Conservation (phyloP, 2,888 invertebrate genomes). For the Mesorhabditis sp. region DNA sequence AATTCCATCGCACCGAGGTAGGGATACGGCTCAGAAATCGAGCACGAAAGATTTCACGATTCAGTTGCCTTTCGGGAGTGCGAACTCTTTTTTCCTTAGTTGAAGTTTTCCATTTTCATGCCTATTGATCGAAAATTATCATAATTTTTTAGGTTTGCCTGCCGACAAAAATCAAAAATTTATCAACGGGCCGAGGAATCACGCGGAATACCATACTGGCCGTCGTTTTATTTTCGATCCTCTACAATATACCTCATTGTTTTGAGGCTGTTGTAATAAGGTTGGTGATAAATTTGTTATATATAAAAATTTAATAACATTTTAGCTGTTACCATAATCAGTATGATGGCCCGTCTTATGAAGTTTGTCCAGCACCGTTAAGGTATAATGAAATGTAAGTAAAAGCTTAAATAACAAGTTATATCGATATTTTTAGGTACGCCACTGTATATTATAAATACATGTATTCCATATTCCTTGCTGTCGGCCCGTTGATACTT, state of each 20-base stretch:
- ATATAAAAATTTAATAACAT: neutral
- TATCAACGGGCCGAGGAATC: constrained; percentile 30
- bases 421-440: constrained; percentile 32
- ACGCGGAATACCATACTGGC: constrained; percentile 24
- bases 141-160: constrained; percentile 43
- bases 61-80: no score
- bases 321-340: constrained; percentile 46
- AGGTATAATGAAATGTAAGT: constrained; percentile 44
- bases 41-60: neutral
- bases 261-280: constrained; percentile 37
- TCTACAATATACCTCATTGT: constrained; percentile 55
- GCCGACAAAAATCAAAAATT: constrained; percentile 29
- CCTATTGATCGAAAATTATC: neutral
- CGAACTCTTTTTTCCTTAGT: neutral
- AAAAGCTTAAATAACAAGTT: neutral
- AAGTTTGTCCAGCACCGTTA: constrained; percentile 49
- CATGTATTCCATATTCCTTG: constrained; percentile 54
- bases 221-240: constrained; percentile 44
- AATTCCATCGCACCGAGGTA: no score
- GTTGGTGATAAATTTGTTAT: neutral
- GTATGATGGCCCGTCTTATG: constrained; percentile 36
- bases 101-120: neutral
- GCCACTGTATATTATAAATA: constrained; percentile 49
- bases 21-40: neutral
- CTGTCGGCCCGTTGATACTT: constrained; percentile 51